Conservation (phyloP, 1,140 invertebrate species). For the Drosophila murphyi region DNA sequence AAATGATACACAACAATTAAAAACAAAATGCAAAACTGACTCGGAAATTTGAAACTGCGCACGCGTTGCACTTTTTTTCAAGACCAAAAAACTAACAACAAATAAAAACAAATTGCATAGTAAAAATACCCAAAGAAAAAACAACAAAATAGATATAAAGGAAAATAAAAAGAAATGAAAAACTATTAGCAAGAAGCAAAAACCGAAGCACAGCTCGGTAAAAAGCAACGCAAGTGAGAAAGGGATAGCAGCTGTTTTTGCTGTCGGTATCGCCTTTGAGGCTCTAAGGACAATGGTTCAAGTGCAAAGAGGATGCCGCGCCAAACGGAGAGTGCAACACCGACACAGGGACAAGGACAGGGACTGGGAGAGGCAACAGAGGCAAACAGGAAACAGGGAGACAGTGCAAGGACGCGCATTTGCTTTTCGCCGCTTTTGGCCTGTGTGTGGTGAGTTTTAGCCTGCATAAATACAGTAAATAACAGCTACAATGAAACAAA, state of each 20-base stretch:
- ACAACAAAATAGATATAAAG: constrained; percentile 18
- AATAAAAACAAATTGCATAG: constrained; percentile 29
- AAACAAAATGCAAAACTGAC: constrained; percentile 11
- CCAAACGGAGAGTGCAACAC: constrained; percentile 22
- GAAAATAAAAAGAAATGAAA: constrained; percentile 22
- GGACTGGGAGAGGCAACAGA: neutral
- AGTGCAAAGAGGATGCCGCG: constrained; percentile 81
- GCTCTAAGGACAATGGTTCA: constrained; percentile 81
- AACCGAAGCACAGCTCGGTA: constrained; percentile 19
- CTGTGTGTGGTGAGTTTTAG: constrained; percentile 64
- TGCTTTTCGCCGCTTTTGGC: constrained; percentile 33
- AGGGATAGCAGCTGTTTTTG: constrained; percentile 57
- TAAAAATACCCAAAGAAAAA: constrained; percentile 13
- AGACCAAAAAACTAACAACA: constrained; percentile 21
- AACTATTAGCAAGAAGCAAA: constrained; percentile 19
- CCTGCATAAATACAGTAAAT: constrained; percentile 35
- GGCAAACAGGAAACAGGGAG: constrained; percentile 12
- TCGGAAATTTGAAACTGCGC: constrained; percentile 50
- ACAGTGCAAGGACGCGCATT: constrained; percentile 55
- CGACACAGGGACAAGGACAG: constrained; percentile 15
- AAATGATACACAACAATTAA: constrained; percentile 34
- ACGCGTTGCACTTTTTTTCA: constrained; percentile 51
- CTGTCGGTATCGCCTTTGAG: constrained; percentile 33
- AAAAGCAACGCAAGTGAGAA: constrained; percentile 17
- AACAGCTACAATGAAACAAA: neutral